Evolutionary conservation across 64 coral and sea anemone species (phyloP), one percentile per base, ranked within the genome.

Genomic region (Montipora capricornis): DNA sequence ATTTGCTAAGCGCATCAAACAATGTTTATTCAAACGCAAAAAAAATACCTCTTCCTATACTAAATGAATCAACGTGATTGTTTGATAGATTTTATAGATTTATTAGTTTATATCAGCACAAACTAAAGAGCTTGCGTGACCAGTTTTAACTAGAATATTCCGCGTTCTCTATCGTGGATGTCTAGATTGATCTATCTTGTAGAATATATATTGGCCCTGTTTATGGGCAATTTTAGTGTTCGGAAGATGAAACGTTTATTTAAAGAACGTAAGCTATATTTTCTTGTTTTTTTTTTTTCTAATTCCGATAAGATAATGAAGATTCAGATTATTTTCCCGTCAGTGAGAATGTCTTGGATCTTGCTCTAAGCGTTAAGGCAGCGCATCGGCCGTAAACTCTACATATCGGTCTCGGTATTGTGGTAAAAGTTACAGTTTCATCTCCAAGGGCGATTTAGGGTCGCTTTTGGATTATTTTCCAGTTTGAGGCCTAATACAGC

Each of bases 341-440:
- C 15, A 14, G 61, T 14, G 11, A 66, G 58, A 20, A 59, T 11
- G 57, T 80, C 52, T 8, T 9, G 37, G 15, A 5, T 77, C 37
- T 49, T 10, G 75, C 6, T 12, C 14, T 5, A 46, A 76, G 37
- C 3, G 6, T 37, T 46, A 76, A 44, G 24, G 11, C 13, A 46
- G 29, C 74, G 9, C 74, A 76, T 76, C 4, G 16, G 57, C 16
- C 22, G 64, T 71, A 19, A 9, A 15, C 16, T 71, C 46, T 45
- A 44, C 22, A 86, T 86, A 86, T 86, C 19, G 62, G 82, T 19
- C 46, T 29, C 19, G 16, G 4, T 84, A 4, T 71, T 8, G 6
- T 62, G 4, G 16, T 22, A 86, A 85, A 86, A 86, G 82, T 86
- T 70, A 86, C 82, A 86, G 49, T 86, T 86, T 70, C 82, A 71